Evolutionary conservation across 2,797 vertebrate genomes (phyloP).

Genomic region (Syngnathus acus): DNA sequence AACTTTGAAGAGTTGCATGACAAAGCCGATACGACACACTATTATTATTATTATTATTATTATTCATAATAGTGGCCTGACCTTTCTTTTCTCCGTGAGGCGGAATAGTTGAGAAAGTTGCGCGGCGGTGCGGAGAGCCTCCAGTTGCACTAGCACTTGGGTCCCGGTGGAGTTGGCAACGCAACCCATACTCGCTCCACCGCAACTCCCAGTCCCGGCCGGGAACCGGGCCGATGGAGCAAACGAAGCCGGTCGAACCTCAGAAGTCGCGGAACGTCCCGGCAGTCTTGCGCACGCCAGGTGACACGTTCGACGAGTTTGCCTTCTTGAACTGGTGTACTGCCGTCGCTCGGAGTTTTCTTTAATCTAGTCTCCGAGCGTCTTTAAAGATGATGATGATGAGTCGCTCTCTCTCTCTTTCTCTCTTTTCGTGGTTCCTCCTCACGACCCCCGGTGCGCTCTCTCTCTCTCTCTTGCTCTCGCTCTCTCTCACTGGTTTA

Average conservation of each 20-base stretch:
- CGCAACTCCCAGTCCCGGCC: neutral
- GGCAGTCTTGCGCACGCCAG: conserved; percentile 26
- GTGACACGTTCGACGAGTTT: conserved; percentile 2
- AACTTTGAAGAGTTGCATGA: conserved; percentile 31
- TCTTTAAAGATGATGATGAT: conserved; percentile 67
- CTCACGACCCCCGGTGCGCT: conserved; percentile 65
- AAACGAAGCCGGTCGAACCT: conserved; percentile 35
- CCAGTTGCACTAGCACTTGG: conserved; percentile 73
- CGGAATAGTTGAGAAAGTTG: conserved; percentile 72
- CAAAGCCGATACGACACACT: neutral
- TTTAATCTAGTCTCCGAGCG: conserved; percentile 66
- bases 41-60: conserved; percentile 6
- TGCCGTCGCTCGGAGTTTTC: conserved; percentile 38
- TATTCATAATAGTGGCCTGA: conserved; percentile 44
- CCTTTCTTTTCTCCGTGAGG: conserved; percentile 73
- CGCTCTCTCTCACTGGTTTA: conserved; percentile 22
- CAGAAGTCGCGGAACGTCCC: conserved; percentile 22
- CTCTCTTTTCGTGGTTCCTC: conserved; percentile 66
- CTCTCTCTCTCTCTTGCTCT: conserved; percentile 40
- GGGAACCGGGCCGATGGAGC: conserved; percentile 16
- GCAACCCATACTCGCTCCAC: conserved; percentile 71
- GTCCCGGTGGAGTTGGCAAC: conserved; percentile 77
- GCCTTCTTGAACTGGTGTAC: neutral
- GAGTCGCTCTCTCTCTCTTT: conserved; percentile 34
- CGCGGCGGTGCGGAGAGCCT: conserved; percentile 71